Evolutionary conservation across 2,797 vertebrate genomes (phyloP).

Genomic region (Lepus townsendii): DNA sequence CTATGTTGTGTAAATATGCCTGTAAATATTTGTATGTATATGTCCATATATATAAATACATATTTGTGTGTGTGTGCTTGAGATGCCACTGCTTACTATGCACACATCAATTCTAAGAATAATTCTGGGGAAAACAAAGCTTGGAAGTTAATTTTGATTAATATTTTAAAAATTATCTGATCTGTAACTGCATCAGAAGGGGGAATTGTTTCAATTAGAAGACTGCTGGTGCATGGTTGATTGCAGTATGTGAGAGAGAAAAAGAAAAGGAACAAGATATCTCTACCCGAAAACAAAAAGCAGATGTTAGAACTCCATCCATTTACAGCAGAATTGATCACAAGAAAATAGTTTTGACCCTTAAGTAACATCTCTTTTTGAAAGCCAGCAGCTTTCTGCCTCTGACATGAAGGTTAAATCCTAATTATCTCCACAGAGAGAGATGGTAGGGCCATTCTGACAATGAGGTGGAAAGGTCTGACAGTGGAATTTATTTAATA

Average conservation of each 20-base stretch:
- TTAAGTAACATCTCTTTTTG: constrained; percentile 52
- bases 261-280: neutral
- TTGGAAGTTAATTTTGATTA: constrained; percentile 27
- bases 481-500: constrained; percentile 43
- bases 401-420: constrained; percentile 67
- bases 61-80: neutral
- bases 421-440: constrained; percentile 78
- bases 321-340: constrained; percentile 67
- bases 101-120: neutral
- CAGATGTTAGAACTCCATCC: neutral
- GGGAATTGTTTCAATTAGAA: constrained; percentile 26
- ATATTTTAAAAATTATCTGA: neutral
- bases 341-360: constrained; percentile 77
- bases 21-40: neutral
- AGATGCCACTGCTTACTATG: neutral
- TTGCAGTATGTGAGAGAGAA: neutral
- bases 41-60: neutral
- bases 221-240: neutral
- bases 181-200: neutral
- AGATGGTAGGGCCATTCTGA: constrained; percentile 36
- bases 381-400: constrained; percentile 66
- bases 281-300: neutral
- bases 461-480: constrained; percentile 44
- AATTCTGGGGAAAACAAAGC: neutral
- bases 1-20: neutral